Evolutionary conservation across 2,888 invertebrate genomes (phyloP).

Genomic region (Heliconius aoede): DNA sequence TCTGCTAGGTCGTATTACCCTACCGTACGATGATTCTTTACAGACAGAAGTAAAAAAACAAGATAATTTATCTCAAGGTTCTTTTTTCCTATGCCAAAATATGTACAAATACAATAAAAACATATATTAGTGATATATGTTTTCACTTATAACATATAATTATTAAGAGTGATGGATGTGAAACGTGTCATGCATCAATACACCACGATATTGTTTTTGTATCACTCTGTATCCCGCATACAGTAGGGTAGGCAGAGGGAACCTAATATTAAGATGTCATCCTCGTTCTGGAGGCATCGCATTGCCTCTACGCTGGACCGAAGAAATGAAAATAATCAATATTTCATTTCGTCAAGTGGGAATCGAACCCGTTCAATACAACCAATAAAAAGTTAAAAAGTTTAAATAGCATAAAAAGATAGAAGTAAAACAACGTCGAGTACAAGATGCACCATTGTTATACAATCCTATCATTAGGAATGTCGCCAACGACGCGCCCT

Average conservation of each 20-base stretch:
- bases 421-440: slow-evolving; percentile 11
- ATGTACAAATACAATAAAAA: neutral
- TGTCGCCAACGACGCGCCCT: slow-evolving; percentile 35
- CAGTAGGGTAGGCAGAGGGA: too few relatives aligned
- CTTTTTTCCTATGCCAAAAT: neutral
- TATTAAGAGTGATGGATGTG: neutral
- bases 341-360: too few relatives aligned
- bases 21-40: neutral
- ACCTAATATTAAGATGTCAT: too few relatives aligned
- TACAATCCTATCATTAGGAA: slow-evolving; percentile 39
- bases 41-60: too few relatives aligned
- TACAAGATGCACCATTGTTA: slow-evolving; percentile 35
- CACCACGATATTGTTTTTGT: neutral
- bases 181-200: neutral
- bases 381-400: neutral
- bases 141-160: neutral
- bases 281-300: too few relatives aligned
- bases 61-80: neutral
- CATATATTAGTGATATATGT: neutral
- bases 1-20: neutral
- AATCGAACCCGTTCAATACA: too few relatives aligned
- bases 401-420: slow-evolving; percentile 23
- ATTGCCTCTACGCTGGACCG: too few relatives aligned
- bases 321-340: too few relatives aligned
- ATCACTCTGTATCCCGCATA: too few relatives aligned